Evolutionary conservation across 2,888 invertebrate genomes (phyloP).

Genomic region (Ormia ochracea): DNA sequence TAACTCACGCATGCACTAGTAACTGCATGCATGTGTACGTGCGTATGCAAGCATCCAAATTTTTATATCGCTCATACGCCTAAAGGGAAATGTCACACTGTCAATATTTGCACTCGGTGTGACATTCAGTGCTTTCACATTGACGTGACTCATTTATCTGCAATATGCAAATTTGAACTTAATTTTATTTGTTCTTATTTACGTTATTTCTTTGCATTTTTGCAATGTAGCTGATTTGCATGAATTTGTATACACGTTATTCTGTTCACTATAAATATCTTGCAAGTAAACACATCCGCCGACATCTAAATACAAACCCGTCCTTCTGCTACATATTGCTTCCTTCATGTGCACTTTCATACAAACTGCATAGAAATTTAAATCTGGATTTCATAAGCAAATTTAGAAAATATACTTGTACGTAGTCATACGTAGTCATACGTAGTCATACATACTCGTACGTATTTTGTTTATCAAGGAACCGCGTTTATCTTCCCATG

Average conservation of each 20-base stretch:
- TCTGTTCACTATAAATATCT: too few species aligned
- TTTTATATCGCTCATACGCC: slow-evolving; percentile 22
- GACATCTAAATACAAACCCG: too few species aligned
- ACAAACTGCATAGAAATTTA: too few species aligned
- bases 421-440: too few species aligned
- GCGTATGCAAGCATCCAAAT: not conserved
- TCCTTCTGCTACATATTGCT: too few species aligned
- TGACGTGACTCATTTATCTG: slow-evolving; percentile 14
- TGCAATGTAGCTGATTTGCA: not conserved
- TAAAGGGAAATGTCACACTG: not conserved
- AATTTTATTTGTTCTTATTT: not conserved
- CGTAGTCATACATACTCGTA: too few species aligned
- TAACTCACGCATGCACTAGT: not conserved
- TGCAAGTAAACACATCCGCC: too few species aligned
- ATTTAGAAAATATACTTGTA: too few species aligned
- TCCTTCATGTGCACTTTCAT: too few species aligned
- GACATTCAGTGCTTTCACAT: not conserved
- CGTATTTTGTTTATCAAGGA: too few species aligned
- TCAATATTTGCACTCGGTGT: not conserved
- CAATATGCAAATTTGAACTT: slow-evolving; percentile 26
- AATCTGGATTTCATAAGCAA: too few species aligned
- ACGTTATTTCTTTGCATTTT: not conserved
- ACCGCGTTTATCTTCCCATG: too few species aligned
- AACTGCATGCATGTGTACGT: not conserved
- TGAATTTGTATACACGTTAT: not conserved